phyloP scores from a whole-genome alignment of 2,113 vertebrate genomes.

The Carassius auratus region DNA sequence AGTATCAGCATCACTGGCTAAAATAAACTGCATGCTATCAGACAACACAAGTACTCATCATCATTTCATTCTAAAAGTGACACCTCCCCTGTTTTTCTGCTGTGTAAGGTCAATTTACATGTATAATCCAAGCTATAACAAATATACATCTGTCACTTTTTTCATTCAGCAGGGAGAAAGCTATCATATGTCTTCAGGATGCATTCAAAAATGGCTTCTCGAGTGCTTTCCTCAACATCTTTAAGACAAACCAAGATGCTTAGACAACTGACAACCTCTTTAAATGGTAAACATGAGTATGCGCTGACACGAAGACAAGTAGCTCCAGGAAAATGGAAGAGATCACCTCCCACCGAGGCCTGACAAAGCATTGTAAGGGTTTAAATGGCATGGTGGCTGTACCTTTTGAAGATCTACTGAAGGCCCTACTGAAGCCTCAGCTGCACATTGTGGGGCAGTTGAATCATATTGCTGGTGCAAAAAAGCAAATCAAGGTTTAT shows the following conservation, averaged over 20 bases:
- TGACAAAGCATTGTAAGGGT: slow-evolving; percentile 53
- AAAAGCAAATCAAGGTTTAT: slow-evolving; percentile 63
- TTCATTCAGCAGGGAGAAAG: slow-evolving; percentile 46
- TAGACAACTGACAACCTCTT: slow-evolving; percentile 25
- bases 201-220: slow-evolving; percentile 57
- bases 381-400: slow-evolving; percentile 50
- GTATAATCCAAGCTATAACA: slow-evolving; percentile 14
- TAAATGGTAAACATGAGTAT: slow-evolving; percentile 32
- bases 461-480: slow-evolving; percentile 57
- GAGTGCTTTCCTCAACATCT: slow-evolving; percentile 40
- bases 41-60: slow-evolving; percentile 33
- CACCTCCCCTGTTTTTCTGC: not conserved
- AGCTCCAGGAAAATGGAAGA: slow-evolving; percentile 6
- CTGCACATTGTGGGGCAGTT: slow-evolving; percentile 49
- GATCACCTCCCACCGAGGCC: slow-evolving; percentile 38
- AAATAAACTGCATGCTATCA: slow-evolving; percentile 29
- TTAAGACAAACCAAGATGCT: slow-evolving; percentile 41
- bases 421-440: slow-evolving; percentile 59
- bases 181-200: slow-evolving; percentile 26
- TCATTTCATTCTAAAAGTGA: not conserved
- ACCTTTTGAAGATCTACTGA: slow-evolving; percentile 49
- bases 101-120: slow-evolving; percentile 24
- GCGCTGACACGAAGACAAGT: slow-evolving; percentile 32
- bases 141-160: slow-evolving; percentile 21
- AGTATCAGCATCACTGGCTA: not conserved